These are phyloP conservation scores for Solenodon paradoxus DNA, from an alignment of 2,113 vertebrate species.

Conservation along the genomic window DNA sequence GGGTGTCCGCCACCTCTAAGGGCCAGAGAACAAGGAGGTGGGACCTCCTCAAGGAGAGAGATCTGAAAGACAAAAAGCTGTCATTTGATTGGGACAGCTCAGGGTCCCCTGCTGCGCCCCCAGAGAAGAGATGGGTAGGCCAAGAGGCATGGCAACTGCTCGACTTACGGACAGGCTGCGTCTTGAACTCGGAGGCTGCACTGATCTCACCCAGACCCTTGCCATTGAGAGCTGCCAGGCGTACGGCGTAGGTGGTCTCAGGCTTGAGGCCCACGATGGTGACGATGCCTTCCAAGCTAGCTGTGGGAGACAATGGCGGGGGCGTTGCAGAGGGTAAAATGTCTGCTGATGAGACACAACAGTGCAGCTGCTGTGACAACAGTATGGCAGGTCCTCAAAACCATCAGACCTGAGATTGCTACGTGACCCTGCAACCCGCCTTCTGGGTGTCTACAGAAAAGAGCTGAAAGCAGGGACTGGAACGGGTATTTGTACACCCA, in stretches of 20 bases:
- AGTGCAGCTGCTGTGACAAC: neutral
- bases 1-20: neutral
- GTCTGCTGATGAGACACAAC: neutral
- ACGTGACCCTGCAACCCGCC: neutral
- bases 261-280: conserved; percentile 92
- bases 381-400: rapidly evolving
- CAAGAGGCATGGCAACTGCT: neutral
- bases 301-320: conserved; percentile 68
- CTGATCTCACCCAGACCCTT: conserved; percentile 95
- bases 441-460: neutral
- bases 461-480: neutral
- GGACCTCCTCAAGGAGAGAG: neutral
- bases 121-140: neutral
- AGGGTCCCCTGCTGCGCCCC: neutral
- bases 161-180: conserved; percentile 97
- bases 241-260: conserved; percentile 90
- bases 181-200: conserved; percentile 88
- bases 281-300: conserved; percentile 82
- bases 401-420: neutral
- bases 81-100: neutral
- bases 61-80: conserved; percentile 46
- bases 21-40: neutral
- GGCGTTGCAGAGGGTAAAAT: neutral
- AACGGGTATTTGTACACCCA: neutral
- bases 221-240: conserved; percentile 94